phyloP scores from a whole-genome alignment of 2,888 invertebrate species.

The Dasypolia templi region DNA sequence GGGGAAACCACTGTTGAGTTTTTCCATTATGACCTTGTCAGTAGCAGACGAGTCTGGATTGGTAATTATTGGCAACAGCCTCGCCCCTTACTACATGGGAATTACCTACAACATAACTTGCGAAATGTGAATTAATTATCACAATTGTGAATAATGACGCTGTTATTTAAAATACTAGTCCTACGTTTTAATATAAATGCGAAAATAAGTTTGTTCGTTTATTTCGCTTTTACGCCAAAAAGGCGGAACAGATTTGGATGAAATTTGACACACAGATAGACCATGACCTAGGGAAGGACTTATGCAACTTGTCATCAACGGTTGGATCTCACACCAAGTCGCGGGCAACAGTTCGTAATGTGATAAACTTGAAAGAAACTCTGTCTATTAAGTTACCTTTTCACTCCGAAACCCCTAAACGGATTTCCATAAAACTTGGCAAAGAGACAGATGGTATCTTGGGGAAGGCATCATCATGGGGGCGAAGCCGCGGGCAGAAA shows the following conservation, averaged over 20 bases:
- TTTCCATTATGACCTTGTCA: slow-evolving; percentile 15
- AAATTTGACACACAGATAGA: background rate
- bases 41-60: background rate
- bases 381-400: no score
- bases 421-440: no score
- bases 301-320: no score
- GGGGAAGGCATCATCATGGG: no score
- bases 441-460: no score
- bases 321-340: no score
- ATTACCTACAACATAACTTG: background rate
- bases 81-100: background rate
- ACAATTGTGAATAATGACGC: background rate
- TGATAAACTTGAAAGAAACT: background rate
- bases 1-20: background rate
- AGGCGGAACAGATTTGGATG: background rate
- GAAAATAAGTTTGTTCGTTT: no score
- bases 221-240: background rate
- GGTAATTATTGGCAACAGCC: background rate
- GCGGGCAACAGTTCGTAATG: no score
- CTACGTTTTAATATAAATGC: background rate
- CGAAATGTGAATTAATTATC: background rate
- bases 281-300: no score
- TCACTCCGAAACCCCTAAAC: no score
- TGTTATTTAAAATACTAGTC: background rate
- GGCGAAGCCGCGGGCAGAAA: background rate